These are phyloP conservation scores for Ictidomys tridecemlineatus DNA, from an alignment of 2,113 vertebrate species.

Conservation along the genomic window DNA sequence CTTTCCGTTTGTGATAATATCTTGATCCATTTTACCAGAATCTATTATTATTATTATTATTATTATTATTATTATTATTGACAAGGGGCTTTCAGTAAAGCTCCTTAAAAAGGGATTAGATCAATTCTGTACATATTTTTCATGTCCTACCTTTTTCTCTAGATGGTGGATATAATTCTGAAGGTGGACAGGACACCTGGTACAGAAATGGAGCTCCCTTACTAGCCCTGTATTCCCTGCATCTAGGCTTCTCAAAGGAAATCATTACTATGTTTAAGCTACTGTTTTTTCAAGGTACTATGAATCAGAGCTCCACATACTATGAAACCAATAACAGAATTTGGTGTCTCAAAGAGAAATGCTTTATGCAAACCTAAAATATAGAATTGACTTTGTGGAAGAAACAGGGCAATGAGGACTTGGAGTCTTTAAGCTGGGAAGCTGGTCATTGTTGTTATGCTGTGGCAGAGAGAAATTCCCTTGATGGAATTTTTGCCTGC, in stretches of 20 bases:
- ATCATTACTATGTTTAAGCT: not conserved
- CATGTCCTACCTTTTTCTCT: not conserved
- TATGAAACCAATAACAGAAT: not conserved
- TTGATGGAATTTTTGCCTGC: not conserved
- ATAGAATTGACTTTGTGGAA: not conserved
- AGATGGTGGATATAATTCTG: not conserved
- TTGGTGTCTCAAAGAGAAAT: not conserved
- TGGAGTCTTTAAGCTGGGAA: not conserved
- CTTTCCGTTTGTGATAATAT: constrained; percentile 53
- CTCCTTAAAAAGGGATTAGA: not conserved
- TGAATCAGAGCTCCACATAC: not conserved
- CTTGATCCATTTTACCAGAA: constrained; percentile 40
- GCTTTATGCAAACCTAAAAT: not conserved
- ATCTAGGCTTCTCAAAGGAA: constrained; percentile 10
- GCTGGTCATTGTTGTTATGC: not conserved
- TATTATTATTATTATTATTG: constrained; percentile 29
- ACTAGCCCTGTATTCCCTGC: not conserved
- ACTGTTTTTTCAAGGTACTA: not conserved
- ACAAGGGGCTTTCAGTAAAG: constrained; percentile 36
- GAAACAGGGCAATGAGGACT: not conserved
- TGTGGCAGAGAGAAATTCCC: not conserved
- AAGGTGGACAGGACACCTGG: not conserved
- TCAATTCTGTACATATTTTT: not conserved
- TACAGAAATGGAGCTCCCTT: not conserved
- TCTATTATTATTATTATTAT: constrained; percentile 35